phyloP scores from a whole-genome alignment of 2,888 invertebrate species.

The Escarpia spicata region DNA sequence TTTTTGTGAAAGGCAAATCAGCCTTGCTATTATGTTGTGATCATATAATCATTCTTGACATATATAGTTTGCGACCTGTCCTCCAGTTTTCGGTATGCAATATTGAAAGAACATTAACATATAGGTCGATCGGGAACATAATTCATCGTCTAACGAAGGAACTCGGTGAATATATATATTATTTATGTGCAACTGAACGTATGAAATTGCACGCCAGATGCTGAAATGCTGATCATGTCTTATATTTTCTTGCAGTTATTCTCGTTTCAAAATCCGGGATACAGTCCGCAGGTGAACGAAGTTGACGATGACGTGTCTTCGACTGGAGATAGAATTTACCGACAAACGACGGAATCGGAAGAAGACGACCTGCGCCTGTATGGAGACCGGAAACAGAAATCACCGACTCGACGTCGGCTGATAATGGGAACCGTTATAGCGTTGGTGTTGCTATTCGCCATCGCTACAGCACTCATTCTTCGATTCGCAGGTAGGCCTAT shows the following conservation, averaged over 20 bases:
- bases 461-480: background rate
- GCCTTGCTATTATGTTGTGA: no score
- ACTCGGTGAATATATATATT: background rate
- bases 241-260: background rate
- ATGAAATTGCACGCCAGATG: background rate
- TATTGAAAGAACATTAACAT: background rate
- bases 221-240: background rate
- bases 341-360: background rate
- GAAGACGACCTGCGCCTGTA: background rate
- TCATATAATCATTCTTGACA: no score
- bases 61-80: background rate
- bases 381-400: background rate
- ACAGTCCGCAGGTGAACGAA: background rate
- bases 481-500: background rate
- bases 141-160: background rate
- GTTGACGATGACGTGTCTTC: background rate
- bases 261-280: background rate
- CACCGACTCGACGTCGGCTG: background rate
- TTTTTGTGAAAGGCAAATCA: no score
- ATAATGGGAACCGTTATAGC: background rate
- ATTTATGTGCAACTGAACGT: background rate
- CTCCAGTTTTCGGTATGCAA: background rate
- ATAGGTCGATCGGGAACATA: background rate
- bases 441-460: background rate
- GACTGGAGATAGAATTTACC: background rate